These are phyloP conservation scores for Andricus curvator DNA, from an alignment of 2,888 invertebrate genomes.

Conservation along the genomic window DNA sequence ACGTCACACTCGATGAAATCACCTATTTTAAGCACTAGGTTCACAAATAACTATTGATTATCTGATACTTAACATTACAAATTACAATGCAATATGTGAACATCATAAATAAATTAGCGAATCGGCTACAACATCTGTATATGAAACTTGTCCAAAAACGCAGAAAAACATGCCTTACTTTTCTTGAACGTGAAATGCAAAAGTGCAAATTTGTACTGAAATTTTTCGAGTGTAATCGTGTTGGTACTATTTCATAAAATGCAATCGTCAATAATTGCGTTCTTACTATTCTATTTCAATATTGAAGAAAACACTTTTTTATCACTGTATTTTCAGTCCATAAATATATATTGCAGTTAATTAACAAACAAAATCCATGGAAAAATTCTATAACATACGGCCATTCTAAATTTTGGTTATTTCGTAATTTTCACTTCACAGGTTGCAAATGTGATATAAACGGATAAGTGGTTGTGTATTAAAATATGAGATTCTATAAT, in stretches of 20 bases:
- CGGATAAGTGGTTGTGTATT: not conserved
- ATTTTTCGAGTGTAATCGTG: not conserved
- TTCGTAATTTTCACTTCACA: not conserved
- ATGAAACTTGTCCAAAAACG: conserved; percentile 8
- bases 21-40: no score
- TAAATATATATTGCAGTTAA: conserved; percentile 28
- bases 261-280: conserved; percentile 4
- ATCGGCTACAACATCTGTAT: not conserved
- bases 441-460: not conserved
- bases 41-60: conserved; percentile 49
- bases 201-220: conserved; percentile 38
- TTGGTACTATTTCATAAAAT: conserved; percentile 5
- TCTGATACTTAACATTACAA: conserved; percentile 54
- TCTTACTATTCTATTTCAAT: conserved; percentile 12
- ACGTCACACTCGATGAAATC: no score
- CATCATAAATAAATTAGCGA: conserved; percentile 22
- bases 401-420: not conserved
- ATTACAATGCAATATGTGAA: conserved; percentile 16
- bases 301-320: not conserved
- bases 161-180: conserved; percentile 68
- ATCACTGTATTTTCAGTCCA: conserved; percentile 34
- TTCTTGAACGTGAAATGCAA: conserved; percentile 65
- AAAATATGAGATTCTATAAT: not conserved
- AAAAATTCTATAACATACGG: not conserved
- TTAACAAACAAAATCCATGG: not conserved